Conservation (phyloP, 2,797 vertebrate species). For the Characodon lateralis region DNA sequence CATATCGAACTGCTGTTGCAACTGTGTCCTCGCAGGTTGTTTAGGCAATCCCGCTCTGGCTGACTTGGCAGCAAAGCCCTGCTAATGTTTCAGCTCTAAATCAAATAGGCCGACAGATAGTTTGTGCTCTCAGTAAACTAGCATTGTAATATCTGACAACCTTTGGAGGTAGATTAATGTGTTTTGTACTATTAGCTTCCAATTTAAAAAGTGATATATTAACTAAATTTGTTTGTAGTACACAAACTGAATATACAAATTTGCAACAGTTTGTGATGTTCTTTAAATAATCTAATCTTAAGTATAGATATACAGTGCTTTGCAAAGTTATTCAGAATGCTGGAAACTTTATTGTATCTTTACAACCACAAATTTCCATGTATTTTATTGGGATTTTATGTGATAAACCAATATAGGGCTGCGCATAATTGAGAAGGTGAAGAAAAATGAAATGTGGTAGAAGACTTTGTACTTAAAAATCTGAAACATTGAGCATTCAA, state of each 20-base stretch:
- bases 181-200: conserved; percentile 9
- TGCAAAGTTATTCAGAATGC: not conserved
- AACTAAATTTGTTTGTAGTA: not conserved
- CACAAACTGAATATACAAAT: too few species aligned
- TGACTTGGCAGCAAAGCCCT: conserved; percentile 47
- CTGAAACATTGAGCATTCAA: not conserved
- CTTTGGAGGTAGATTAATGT: conserved; percentile 4
- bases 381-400: not conserved
- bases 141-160: conserved; percentile 33
- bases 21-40: conserved; percentile 67
- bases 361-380: not conserved
- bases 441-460: not conserved
- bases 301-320: not conserved
- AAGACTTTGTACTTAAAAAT: not conserved
- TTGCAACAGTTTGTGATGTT: not conserved
- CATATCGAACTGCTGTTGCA: conserved; percentile 76
- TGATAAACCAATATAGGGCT: not conserved
- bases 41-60: conserved; percentile 60
- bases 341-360: not conserved
- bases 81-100: conserved; percentile 36
- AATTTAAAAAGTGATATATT: not conserved
- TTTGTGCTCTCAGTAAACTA: conserved; percentile 20
- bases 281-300: not conserved
- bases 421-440: too few species aligned
- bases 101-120: conserved; percentile 29